Evolutionary conservation across 2,113 vertebrate species (phyloP), one percentile per base, ranked within the genome.

Genomic region (Cynopterus brachyotis): DNA sequence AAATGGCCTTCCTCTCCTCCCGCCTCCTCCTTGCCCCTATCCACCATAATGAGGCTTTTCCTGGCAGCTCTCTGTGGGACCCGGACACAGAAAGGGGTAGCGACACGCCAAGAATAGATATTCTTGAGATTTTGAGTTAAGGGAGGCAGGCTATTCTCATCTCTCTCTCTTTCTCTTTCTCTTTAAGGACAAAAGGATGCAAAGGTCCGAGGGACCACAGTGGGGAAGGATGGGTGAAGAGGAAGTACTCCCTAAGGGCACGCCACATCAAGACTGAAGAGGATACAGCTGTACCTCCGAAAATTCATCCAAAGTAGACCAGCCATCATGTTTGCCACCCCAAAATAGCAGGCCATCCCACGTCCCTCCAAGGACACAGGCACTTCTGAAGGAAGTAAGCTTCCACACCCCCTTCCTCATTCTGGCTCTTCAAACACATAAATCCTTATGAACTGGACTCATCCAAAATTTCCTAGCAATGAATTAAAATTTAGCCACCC

Each of bases 151-250:
- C 37, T 75, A 47, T 45, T 40, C 28, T 45, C 55, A 32, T 59
- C 30, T 26, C 28, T 53, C 35, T 5, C 19, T 20, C 6, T 55
- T 20, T 22, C 15, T 57, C 15, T 19, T 10, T 28, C 40, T 59
- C 24, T 91, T 37, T 66, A 94, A 91, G 75, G 80, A 96, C 6
- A n/a, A 89, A 92, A 96, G 96, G 37, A 90, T 87, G 10, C 24
- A 7, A 30, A 66, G 42, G 55, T 30, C 2, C 0, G 3, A 15
- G 37, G 80, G 28, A 45, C 40, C 60, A 35, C 17, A 2, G 3
- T 5, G 17, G 50, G 59, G 40, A 37, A 50, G 60, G 24, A 5
- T 32, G 6, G 24, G 12, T 4, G 13, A 20, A 59, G 89, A 30
- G 32, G 24, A 80, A 28, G 30, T 62, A 35, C 26, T 53, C 13